Conservation (phyloP, 1,140 invertebrate genomes). For the Atta texana region DNA sequence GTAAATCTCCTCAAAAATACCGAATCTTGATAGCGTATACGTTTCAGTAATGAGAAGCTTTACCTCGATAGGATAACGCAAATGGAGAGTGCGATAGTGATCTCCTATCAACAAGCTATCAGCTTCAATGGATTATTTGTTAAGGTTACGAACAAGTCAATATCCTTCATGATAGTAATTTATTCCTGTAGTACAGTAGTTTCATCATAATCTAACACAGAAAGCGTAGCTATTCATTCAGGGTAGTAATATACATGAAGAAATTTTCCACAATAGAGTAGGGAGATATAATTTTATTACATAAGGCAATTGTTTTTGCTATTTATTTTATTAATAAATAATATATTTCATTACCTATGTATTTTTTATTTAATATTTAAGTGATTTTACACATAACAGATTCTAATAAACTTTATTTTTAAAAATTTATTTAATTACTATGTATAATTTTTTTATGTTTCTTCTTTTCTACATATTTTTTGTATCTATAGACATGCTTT, state of each 20-base stretch:
- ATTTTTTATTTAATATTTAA: neutral
- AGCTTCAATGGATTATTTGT: constrained; percentile 5
- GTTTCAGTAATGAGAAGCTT: neutral
- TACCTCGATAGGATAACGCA: neutral
- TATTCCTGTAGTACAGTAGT: neutral
- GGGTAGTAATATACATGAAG: neutral
- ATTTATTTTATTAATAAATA: constrained; percentile 9
- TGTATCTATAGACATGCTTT: neutral
- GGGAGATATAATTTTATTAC: neutral
- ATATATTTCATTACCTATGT: neutral
- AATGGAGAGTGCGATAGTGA: neutral
- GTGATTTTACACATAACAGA: neutral
- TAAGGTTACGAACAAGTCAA: neutral
- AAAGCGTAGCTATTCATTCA: neutral
- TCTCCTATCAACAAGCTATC: neutral
- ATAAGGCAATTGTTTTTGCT: neutral
- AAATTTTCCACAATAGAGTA: neutral
- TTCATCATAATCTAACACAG: neutral
- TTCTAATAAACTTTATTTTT: neutral
- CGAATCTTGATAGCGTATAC: neutral
- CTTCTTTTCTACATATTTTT: neutral
- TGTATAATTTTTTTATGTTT: neutral
- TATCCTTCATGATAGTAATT: neutral
- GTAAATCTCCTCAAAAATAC: neutral
- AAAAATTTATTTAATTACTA: neutral